These are phyloP conservation scores for Nesometra sesokonis DNA, from an alignment of 35 echinoderm and acorn worm species.

Conservation along the genomic window DNA sequence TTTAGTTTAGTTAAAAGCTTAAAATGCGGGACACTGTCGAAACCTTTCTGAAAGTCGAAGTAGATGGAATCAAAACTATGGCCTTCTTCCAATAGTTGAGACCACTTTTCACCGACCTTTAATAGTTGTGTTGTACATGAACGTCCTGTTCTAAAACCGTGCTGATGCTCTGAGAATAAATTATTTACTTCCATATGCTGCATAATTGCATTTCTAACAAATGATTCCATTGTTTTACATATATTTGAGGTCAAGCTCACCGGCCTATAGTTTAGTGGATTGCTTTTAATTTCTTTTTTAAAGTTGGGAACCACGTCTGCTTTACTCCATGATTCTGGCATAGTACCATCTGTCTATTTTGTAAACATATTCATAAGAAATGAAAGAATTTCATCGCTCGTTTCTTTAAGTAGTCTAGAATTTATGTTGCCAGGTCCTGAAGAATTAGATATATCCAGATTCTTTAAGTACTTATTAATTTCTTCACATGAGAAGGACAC, in stretches of 20 bases:
- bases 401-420: neutral
- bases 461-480: too few species aligned
- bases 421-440: neutral
- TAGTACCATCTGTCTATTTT: neutral
- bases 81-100: neutral
- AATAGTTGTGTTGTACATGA: neutral
- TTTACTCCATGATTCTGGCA: neutral
- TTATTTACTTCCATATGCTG: neutral
- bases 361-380: neutral
- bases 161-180: neutral
- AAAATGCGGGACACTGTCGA: slow-evolving; percentile 28
- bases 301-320: neutral
- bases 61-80: slow-evolving; percentile 2
- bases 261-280: neutral
- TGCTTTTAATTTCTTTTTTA: neutral
- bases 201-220: neutral
- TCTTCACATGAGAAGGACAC: too few species aligned
- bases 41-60: slow-evolving; percentile 31
- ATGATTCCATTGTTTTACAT: neutral
- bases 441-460: too few species aligned
- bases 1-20: slow-evolving; percentile 22
- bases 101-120: slow-evolving; percentile 2
- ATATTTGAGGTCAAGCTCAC: neutral
- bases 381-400: neutral
- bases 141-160: neutral